Base-by-base conservation (phyloP, 1,140 invertebrate species). In the Aphis craccivora region DNA sequence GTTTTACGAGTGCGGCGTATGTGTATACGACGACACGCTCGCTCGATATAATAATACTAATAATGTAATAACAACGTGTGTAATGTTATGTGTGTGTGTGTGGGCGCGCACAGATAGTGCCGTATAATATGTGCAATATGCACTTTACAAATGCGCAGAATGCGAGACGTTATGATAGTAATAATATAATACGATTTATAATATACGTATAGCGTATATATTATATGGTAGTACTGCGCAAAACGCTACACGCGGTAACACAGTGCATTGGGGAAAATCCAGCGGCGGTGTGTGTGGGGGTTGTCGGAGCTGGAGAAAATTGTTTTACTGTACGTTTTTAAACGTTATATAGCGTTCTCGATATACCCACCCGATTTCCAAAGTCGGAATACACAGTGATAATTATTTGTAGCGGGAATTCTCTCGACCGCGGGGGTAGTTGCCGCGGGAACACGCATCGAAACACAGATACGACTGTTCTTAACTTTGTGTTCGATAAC, bases 261-360 rank as follows among this genome's bases (percentile, higher is more conserved):
- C 5, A n/a, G 5, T n/a, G 30, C 30, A 2, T 67, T n/a, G 60
- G n/a, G 18, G 60, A 18, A 76, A 18, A 76, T 76, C 60, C 30
- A 4, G 30, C 4, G 9, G 30, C 2, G 60, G 30, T 11, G 25
- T 3, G 30, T 0, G 3, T 0, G 0, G 30, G 11, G 60, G 30
- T 4, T 1, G 14, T 14, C 14, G 0, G 18, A 76, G 2, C 4
- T 4, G 3, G 30, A 35, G 14, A 76, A 14, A 76, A 76, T n/a
- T 76, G 18, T 76, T 76, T 76, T 76, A 20, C n/a, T 76, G 3
- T 76, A 14, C 30, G 5, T 76, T 76, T 76, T 76, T 18, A 76
- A 76, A n/a, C 60, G 30, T n/a, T n/a, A 35, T 3, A n/a, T 51
- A 14, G 48, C 18, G 18, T 51, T 51, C 18, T 48, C 5, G 8